These are phyloP conservation scores for Procambarus clarkii DNA, from an alignment of 1,140 invertebrate species.

Conservation along the genomic window DNA sequence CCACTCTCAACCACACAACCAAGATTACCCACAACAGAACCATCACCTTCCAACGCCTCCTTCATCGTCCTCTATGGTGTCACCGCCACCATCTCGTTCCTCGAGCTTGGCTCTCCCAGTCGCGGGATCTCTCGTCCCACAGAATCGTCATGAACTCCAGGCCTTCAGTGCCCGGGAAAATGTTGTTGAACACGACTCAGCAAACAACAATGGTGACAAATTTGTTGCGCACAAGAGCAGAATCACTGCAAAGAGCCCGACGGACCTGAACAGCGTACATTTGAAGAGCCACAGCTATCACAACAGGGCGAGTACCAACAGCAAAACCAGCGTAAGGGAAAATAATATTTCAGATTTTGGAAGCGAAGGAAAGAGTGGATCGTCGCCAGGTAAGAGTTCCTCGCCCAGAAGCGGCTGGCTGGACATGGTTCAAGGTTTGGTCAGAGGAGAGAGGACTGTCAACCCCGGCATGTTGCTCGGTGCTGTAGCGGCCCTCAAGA, in stretches of 20 bases:
- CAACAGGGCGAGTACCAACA: background rate
- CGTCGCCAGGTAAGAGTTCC: background rate
- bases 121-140: background rate
- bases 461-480: conserved; percentile 10
- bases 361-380: background rate
- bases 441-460: background rate
- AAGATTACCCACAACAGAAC: background rate
- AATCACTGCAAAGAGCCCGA: too few relatives aligned
- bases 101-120: background rate
- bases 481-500: conserved; percentile 8
- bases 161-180: background rate
- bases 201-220: background rate
- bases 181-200: background rate
- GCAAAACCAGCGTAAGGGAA: background rate
- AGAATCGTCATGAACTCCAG: background rate
- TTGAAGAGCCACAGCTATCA: background rate
- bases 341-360: background rate
- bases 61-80: too few relatives aligned
- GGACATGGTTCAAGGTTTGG: background rate
- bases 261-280: background rate
- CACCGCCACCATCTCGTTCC: too few relatives aligned
- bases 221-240: background rate
- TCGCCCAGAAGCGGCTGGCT: too few relatives aligned
- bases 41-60: background rate
- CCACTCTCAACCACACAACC: too few relatives aligned